Evolutionary conservation across 1,140 invertebrate genomes (phyloP).

Genomic region (Drosophila orosa): DNA sequence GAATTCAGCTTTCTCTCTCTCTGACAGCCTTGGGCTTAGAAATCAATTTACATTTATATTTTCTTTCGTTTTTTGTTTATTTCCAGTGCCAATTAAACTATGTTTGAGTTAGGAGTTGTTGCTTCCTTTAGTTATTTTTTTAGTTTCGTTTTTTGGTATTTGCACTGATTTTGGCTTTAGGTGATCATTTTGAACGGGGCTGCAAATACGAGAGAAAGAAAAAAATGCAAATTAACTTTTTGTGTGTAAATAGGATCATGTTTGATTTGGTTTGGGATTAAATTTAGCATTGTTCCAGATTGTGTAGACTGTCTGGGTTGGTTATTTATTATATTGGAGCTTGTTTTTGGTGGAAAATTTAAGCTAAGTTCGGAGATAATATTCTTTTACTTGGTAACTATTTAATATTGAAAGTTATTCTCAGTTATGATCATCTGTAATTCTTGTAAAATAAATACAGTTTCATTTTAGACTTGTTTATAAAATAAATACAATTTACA

Average conservation of each 20-base stretch:
- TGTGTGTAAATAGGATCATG: conserved; percentile 5
- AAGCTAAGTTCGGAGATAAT: not conserved
- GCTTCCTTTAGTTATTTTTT: conserved; percentile 12
- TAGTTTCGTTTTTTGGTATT: conserved; percentile 7
- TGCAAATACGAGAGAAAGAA: conserved; percentile 34
- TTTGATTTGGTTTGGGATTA: conserved; percentile 3
- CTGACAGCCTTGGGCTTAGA: conserved; percentile 23
- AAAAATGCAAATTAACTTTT: conserved; percentile 19
- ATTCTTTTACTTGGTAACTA: not conserved
- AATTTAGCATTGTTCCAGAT: not conserved
- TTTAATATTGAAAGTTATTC: not conserved
- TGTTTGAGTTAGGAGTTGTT: conserved; percentile 35
- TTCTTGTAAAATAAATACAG: not conserved
- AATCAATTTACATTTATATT: conserved; percentile 50
- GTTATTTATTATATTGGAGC: not conserved
- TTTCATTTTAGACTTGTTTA: not conserved
- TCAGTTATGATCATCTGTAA: no score
- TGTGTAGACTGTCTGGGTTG: not conserved
- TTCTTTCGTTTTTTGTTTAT: conserved; percentile 23
- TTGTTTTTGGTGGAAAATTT: not conserved
- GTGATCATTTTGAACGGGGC: conserved; percentile 57
- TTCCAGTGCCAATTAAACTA: conserved; percentile 41
- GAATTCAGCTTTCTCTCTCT: conserved; percentile 6
- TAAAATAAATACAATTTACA: no score
- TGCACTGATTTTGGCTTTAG: conserved; percentile 43